Evolutionary conservation across 2,113 vertebrate species (phyloP).

Genomic region (Alethe castanea): DNA sequence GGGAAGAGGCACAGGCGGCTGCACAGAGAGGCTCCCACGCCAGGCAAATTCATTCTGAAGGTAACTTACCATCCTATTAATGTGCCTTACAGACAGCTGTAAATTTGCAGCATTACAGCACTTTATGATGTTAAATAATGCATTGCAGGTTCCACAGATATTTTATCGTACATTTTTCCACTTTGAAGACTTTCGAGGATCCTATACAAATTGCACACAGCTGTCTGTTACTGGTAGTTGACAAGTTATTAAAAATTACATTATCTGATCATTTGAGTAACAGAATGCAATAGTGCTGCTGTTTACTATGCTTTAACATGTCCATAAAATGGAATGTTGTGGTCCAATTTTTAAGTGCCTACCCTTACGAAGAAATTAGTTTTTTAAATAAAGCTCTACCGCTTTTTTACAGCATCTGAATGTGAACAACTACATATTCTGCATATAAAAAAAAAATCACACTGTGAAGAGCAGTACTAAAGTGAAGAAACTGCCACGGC

Average conservation of each 20-base stretch:
- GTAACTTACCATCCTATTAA: background rate
- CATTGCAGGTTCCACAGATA: background rate
- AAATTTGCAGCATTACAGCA: conserved; percentile 8
- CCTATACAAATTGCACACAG: conserved; percentile 4
- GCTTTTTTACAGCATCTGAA: conserved; percentile 1
- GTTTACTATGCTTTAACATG: background rate
- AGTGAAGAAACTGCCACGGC: background rate
- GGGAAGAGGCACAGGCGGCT: background rate
- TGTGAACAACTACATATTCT: background rate
- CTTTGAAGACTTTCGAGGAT: conserved; percentile 6
- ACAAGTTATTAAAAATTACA: conserved; percentile 52
- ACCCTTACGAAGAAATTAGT: background rate
- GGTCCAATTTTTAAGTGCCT: background rate
- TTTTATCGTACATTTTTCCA: conserved; percentile 47
- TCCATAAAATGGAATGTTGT: background rate
- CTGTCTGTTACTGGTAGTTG: background rate
- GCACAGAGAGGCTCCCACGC: accelerated
- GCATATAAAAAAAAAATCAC: background rate
- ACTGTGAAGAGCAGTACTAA: background rate
- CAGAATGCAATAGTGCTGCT: background rate
- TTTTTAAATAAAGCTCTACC: background rate
- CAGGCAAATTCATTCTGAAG: background rate
- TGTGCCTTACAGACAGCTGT: background rate
- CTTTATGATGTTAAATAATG: conserved; percentile 45
- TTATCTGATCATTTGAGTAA: conserved; percentile 24